Base-by-base conservation (phyloP, 1,140 invertebrate genomes). In the Ctenoplectra terminalis region DNA sequence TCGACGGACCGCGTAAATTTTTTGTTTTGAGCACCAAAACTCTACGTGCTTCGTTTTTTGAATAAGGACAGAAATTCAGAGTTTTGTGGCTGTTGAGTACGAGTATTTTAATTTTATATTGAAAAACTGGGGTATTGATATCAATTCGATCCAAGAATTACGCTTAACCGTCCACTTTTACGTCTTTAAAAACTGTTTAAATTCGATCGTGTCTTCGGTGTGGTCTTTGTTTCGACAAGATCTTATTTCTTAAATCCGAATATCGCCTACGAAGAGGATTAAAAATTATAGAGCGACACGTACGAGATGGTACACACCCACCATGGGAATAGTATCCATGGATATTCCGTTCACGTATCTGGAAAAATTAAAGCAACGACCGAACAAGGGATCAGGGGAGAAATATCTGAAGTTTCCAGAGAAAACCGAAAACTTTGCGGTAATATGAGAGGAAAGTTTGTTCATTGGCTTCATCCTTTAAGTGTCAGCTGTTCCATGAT, bases 1-100 rank as follows among this genome's bases (percentile, higher is more conserved):
- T 82, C 43, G 31, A 37, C 34, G 46, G 54, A 73, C 40, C 60
- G 63, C 29, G 48, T 83, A 83, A 85, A 85, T 78, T 66, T 83
- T 71, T 56, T 48, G 46, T 78, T 26, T 52, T 17, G 50, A 11
- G 26, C 29, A n/a, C 52, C 46, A 52, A 29, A 29, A 43, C 34
- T 23, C 26, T 43, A 20, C 69, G 64, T 52, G 26, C 26, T 7
- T 13, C 15, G 23, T 73, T 54, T 26, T 46, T 46, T 34, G 5
- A 50, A 43, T 20, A 31, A 1, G 9, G 23, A 29, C 3, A 20
- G 26, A 48, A 43, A 37, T 26, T 71, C 37, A n/a, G 1, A 7
- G 20, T 9, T 48, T 23, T 37, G 40, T 1, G 8, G 40, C 23
- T 9, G 20, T 2, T 1, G 34, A 37, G 13, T 9, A 6, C 9